These are phyloP conservation scores for Siniperca obscura DNA, from an alignment of 2,797 vertebrate species.

Conservation along the genomic window DNA sequence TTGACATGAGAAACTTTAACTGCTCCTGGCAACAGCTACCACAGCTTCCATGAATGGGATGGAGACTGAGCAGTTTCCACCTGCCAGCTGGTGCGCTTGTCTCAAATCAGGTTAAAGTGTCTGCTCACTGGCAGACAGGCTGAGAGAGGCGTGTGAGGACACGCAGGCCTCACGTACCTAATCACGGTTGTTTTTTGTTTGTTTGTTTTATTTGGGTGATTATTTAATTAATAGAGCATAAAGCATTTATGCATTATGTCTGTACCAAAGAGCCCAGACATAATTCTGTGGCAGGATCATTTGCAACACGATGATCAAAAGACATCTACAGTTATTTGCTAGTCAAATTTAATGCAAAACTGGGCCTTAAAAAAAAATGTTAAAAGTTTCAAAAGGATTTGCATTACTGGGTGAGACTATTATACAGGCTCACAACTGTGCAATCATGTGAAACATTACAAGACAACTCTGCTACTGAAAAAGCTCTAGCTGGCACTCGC, in stretches of 20 bases:
- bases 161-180: too few species aligned
- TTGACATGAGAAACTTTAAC: not conserved
- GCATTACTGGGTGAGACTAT: not conserved
- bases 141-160: too few species aligned
- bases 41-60: not conserved
- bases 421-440: not conserved
- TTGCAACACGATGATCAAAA: not conserved
- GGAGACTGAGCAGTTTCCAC: not conserved
- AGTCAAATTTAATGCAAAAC: not conserved
- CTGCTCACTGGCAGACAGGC: not conserved
- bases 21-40: not conserved
- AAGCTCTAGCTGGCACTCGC: not conserved
- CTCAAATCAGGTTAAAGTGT: not conserved
- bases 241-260: not conserved
- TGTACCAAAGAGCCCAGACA: not conserved
- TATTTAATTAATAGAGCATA: not conserved
- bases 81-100: not conserved
- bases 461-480: not conserved
- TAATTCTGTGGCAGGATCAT: not conserved
- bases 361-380: not conserved
- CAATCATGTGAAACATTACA: constrained; percentile 4
- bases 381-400: not conserved
- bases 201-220: not conserved
- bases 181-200: not conserved
- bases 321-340: not conserved